Evolutionary conservation across 2,888 invertebrate species (phyloP), one percentile per base, ranked within the genome.

Genomic region (Cephus nigrinus): DNA sequence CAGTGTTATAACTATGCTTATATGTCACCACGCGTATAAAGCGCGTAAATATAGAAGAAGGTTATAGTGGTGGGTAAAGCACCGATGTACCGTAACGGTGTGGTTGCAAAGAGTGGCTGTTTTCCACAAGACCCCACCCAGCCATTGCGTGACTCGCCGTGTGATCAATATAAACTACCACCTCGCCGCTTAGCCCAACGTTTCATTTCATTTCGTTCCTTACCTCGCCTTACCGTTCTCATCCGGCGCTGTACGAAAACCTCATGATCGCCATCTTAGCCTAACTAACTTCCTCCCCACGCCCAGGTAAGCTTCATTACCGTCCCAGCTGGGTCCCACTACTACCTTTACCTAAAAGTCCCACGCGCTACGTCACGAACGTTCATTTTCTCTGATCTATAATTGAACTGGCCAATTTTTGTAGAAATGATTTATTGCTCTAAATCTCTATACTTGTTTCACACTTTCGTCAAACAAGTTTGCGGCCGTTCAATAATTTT

Each of bases 111-210:
- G 82, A 82, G 81, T 81, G 40, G 80, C 77, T 82, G 80, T 83
- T 85, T 84, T 83, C 78, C 71, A 80, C 71, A 79, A 82, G 81
- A 81, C 86, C 84, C 86, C 84, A 82, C 86, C 86, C 85, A 84
- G 78, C 78, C 82, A 82, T 88, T 84, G 88, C 88, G 88, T 89
- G 88, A 88, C 87, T 83, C 35, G 76, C 80, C 82, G 82, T 80
- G 82, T 88, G 86, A 87, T 88, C 86, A 85, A 88, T 88, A 86
- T 82, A 79, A 78, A 74, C 30, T 36, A 75, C 76, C 80, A 74
- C 78, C 55, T 76, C 76, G 78, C 36, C 40, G 71, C 71, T 71
- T 71, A 71, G 69, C 40, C 69, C 74, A 74, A 23, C 74, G 74
- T 74, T 74, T 36, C 74, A 36, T 74, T 74, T 74, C 74, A 35